A percentile compares a stretch with the other conserved stretches of the same genome.
These are phyloP conservation scores for Lasiommata megera DNA, from an alignment of 2,888 invertebrate species.

Conservation along the genomic window DNA sequence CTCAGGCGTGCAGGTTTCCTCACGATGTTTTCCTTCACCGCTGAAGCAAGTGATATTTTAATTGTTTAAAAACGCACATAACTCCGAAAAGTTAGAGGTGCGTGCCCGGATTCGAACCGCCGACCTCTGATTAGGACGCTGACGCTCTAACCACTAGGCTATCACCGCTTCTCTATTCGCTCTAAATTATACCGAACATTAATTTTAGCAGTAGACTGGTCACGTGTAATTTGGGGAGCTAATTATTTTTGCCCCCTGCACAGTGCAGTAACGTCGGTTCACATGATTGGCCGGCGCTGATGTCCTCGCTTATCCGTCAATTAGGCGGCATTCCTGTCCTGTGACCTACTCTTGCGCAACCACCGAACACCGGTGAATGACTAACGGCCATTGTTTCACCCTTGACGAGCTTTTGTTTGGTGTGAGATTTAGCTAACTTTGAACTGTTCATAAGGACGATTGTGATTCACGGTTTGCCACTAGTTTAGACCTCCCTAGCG, in stretches of 20 bases:
- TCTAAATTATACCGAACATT: no score
- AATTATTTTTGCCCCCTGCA: not conserved
- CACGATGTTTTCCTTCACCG: no score
- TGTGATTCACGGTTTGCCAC: not conserved
- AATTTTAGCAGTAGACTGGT: slow-evolving; percentile 1
- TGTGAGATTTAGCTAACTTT: not conserved
- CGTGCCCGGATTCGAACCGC: no score
- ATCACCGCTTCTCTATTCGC: no score
- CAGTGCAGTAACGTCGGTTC: slow-evolving; percentile 30
- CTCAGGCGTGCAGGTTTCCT: no score
- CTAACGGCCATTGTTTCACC: slow-evolving; percentile 46
- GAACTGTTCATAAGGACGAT: not conserved
- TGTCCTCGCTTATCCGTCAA: slow-evolving; percentile 70
- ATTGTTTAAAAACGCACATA: no score
- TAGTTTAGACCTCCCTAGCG: no score
- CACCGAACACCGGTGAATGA: slow-evolving; percentile 45
- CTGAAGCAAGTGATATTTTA: no score
- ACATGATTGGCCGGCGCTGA: slow-evolving; percentile 43
- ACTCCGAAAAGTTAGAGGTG: no score
- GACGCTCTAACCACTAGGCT: no score
- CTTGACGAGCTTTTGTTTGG: slow-evolving; percentile 16
- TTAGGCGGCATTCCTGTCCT: slow-evolving; percentile 70
- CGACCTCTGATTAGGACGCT: no score
- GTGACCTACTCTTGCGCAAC: slow-evolving; percentile 58
- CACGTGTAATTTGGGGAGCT: slow-evolving; percentile 3